A percentile compares a stretch with the other conserved stretches of the same genome.
Evolutionary conservation across 2,113 vertebrate species (phyloP).

Genomic region (Potamarius usumacintae): DNA sequence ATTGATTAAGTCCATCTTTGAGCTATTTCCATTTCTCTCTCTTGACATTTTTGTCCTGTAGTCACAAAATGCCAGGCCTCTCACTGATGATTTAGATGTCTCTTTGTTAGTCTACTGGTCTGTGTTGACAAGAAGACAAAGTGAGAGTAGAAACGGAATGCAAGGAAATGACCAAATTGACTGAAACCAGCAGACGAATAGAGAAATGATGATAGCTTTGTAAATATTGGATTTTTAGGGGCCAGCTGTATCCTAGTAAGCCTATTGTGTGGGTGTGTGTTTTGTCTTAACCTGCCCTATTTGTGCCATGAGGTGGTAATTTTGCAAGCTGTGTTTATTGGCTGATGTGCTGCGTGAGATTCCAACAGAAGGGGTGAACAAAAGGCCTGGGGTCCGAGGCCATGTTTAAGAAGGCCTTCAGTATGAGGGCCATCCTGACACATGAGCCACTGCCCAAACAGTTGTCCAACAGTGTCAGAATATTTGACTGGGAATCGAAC

Average conservation of each 20-base stretch:
- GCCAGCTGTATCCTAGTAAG: conserved; percentile 23
- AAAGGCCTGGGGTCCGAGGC: conserved; percentile 29
- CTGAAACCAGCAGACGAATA: conserved; percentile 1
- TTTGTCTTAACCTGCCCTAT: conserved; percentile 3
- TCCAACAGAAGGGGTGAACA: conserved; percentile 29
- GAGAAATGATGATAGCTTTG: conserved; percentile 25
- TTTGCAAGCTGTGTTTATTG: conserved; percentile 28
- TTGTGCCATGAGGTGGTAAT: conserved; percentile 19
- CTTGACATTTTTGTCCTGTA: neutral
- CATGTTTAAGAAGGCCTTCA: conserved; percentile 5
- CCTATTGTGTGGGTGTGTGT: conserved; percentile 15
- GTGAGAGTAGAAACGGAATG: neutral
- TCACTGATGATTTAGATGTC: conserved; percentile 35
- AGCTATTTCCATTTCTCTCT: conserved; percentile 6
- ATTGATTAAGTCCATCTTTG: conserved; percentile 18
- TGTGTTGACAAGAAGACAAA: conserved; percentile 20
- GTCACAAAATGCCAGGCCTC: conserved; percentile 15
- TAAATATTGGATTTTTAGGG: conserved; percentile 9
- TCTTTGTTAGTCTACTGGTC: conserved; percentile 31
- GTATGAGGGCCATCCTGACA: neutral
- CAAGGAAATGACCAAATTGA: neutral
- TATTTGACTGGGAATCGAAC: neutral
- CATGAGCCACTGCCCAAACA: neutral
- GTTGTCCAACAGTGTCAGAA: neutral
- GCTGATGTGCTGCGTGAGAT: conserved; percentile 4